Conservation (phyloP, 2,888 invertebrate species). For the Synergus itoensis region DNA sequence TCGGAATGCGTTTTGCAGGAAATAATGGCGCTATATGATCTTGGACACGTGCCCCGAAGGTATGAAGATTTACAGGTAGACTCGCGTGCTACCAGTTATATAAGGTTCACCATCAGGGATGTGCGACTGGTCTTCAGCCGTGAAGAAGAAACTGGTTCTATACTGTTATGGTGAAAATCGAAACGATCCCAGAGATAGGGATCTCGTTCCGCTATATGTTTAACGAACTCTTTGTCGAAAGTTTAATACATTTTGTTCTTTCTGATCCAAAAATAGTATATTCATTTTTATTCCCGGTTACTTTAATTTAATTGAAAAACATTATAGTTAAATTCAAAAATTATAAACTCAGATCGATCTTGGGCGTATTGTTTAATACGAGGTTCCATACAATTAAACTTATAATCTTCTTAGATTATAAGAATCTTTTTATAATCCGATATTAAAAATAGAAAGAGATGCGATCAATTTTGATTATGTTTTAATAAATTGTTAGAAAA, state of each 20-base stretch:
- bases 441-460: too few relatives aligned
- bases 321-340: too few relatives aligned
- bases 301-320: too few relatives aligned
- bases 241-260: not conserved
- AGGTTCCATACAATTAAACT: too few relatives aligned
- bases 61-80: slow-evolving; percentile 29
- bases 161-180: slow-evolving; percentile 32
- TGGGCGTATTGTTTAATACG: too few relatives aligned
- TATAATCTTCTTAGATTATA: too few relatives aligned
- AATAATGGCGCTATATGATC: slow-evolving; percentile 14
- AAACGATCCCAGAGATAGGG: slow-evolving; percentile 14
- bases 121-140: not conserved
- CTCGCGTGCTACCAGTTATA: slow-evolving; percentile 23
- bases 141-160: slow-evolving; percentile 35
- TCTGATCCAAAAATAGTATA: too few relatives aligned
- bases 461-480: too few relatives aligned
- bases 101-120: slow-evolving; percentile 30
- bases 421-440: too few relatives aligned
- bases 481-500: too few relatives aligned
- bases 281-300: too few relatives aligned
- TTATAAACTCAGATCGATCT: too few relatives aligned
- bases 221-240: slow-evolving; percentile 38
- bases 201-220: slow-evolving; percentile 9
- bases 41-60: slow-evolving; percentile 34
- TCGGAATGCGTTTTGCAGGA: slow-evolving; percentile 14